A percentile compares a stretch with the other conserved stretches of the same genome.
Conservation (phyloP, 2,888 invertebrate genomes). For the Cenopis cana region DNA sequence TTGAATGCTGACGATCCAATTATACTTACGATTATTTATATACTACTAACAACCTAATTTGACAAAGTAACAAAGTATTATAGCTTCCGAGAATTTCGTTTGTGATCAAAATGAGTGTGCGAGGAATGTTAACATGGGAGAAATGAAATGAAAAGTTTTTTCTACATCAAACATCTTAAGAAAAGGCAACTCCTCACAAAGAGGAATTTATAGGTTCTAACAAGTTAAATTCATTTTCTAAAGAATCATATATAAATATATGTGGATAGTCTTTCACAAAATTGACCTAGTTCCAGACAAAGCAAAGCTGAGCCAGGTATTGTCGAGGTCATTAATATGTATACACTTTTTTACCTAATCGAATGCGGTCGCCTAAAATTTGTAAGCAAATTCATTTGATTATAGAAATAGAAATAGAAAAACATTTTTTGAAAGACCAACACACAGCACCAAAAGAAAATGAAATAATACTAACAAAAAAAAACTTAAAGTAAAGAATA, state of each 20-base stretch:
- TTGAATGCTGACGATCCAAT: conserved; percentile 60
- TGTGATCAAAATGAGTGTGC: conserved; percentile 72
- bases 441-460: no score
- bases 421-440: no score
- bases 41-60: conserved; percentile 68
- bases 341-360: no score
- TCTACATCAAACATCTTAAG: conserved; percentile 73
- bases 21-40: conserved; percentile 62
- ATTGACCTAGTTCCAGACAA: conserved; percentile 42
- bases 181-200: conserved; percentile 56
- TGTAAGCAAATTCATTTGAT: no score
- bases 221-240: conserved; percentile 13
- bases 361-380: no score
- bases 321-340: no score
- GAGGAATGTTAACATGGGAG: conserved; percentile 72
- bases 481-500: no score
- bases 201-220: conserved; percentile 34
- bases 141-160: conserved; percentile 66
- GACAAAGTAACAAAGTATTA: conserved; percentile 69
- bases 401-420: no score
- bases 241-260: neutral
- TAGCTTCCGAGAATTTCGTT: conserved; percentile 77
- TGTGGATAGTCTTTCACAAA: neutral
- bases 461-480: no score
- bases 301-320: no score